These are phyloP conservation scores for Columbina picui DNA, from an alignment of 2,113 vertebrate genomes.

Conservation along the genomic window DNA sequence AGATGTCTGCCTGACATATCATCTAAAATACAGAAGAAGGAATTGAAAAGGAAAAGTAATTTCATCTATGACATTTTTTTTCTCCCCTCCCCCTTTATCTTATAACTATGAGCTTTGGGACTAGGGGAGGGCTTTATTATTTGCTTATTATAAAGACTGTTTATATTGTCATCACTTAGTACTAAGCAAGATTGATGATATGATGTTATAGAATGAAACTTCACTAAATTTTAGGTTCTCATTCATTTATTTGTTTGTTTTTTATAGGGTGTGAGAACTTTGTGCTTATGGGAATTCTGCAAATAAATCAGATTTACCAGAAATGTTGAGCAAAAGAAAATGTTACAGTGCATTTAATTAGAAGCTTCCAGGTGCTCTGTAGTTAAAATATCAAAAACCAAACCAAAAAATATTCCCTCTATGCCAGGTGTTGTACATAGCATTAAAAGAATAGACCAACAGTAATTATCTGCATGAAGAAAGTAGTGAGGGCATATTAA, in stretches of 20 bases:
- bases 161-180: background rate
- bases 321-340: background rate
- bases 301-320: background rate
- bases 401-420: background rate
- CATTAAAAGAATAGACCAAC: background rate
- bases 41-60: background rate
- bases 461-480: background rate
- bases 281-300: background rate
- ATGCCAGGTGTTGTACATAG: background rate
- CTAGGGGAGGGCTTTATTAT: background rate
- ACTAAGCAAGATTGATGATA: background rate
- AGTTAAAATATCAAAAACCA: background rate
- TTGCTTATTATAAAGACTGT: background rate
- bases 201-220: background rate
- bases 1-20: conserved; percentile 27
- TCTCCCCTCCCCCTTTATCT: background rate
- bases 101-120: background rate
- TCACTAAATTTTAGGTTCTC: background rate
- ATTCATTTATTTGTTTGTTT: background rate
- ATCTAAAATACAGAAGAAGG: background rate
- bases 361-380: background rate
- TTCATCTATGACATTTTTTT: background rate
- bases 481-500: background rate
- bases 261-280: background rate
- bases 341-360: background rate